A percentile compares a stretch with the other conserved stretches of the same genome.
phyloP scores from a whole-genome alignment of 2,113 vertebrate species.

The Panthera leo region DNA sequence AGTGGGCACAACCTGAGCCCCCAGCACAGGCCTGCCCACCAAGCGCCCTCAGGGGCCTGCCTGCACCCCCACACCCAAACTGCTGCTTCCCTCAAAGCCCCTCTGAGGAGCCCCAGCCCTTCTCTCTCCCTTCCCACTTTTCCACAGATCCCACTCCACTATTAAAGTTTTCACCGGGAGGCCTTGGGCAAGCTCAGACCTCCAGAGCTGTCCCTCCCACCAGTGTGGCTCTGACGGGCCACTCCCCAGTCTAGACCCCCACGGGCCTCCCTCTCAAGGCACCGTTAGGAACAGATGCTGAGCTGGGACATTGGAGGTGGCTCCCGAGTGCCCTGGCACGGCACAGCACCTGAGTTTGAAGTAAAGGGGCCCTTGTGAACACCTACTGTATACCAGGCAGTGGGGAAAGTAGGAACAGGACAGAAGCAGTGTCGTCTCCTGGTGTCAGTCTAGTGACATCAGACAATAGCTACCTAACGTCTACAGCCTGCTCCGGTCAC shows the following conservation, averaged over 20 bases:
- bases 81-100: background rate
- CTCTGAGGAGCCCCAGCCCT: background rate
- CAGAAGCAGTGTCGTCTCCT: fast-evolving
- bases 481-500: background rate
- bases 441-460: no score
- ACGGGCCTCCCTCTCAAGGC: background rate
- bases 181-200: background rate
- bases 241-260: background rate
- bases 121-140: background rate
- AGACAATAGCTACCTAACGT: background rate
- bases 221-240: background rate
- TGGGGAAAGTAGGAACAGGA: background rate
- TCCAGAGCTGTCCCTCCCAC: background rate
- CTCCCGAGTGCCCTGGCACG: no score
- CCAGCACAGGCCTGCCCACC: background rate
- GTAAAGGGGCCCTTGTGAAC: no score
- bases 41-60: background rate
- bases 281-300: background rate
- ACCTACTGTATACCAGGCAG: background rate
- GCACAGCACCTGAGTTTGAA: background rate
- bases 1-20: background rate
- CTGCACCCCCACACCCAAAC: background rate
- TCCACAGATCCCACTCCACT: background rate
- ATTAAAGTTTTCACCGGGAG: background rate
- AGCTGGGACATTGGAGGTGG: fast-evolving